Conservation (phyloP, 2,113 vertebrate genomes). For the Equus quagga region DNA sequence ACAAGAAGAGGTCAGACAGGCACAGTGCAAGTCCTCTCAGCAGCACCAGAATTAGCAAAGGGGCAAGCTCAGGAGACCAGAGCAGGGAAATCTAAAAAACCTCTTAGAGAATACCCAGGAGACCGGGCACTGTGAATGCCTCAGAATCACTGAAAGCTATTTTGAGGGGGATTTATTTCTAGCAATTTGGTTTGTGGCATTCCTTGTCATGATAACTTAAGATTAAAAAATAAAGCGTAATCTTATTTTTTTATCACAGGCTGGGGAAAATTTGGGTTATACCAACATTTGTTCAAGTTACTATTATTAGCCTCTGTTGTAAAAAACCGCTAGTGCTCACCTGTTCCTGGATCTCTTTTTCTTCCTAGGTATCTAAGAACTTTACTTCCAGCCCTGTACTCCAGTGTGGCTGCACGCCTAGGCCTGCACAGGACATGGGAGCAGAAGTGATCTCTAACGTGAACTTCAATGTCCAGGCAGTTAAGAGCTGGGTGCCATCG, state of each 20-base stretch:
- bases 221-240: background rate
- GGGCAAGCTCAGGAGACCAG: background rate
- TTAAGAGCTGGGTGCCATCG: background rate
- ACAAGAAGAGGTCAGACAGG: rapidly evolving
- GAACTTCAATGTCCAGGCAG: background rate
- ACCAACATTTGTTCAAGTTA: background rate
- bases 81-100: background rate
- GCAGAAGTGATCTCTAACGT: background rate
- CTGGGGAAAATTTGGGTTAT: background rate
- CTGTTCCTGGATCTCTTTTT: background rate
- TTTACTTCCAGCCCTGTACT: too few species aligned
- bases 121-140: background rate
- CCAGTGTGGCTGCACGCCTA: rapidly evolving
- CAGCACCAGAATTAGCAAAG: background rate
- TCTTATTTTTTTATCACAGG: background rate
- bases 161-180: background rate
- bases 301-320: background rate
- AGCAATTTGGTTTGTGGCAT: background rate
- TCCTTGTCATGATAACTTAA: background rate
- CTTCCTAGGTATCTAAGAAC: background rate
- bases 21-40: background rate
- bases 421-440: background rate
- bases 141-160: background rate
- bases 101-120: background rate
- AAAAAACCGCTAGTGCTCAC: background rate